Evolutionary conservation across 1,140 invertebrate genomes (phyloP), one percentile per base, ranked within the genome.

Genomic region (Artemia franciscana): DNA sequence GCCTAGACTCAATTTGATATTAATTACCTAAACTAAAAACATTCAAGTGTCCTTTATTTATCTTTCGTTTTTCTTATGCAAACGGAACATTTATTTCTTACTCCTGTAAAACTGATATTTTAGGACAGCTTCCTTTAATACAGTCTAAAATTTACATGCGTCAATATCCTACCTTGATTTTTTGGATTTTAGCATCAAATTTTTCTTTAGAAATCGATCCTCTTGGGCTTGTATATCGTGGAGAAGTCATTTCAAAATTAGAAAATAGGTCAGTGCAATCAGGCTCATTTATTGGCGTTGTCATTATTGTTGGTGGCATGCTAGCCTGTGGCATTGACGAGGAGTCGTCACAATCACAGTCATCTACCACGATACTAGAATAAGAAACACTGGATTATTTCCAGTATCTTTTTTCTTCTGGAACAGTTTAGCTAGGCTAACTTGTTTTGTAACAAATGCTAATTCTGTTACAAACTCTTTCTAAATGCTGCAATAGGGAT

Each of bases 101-200:
- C n/a, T n/a, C n/a, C n/a, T n/a, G n/a, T n/a, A n/a, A n/a, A n/a
- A n/a, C n/a, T n/a, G n/a, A n/a, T n/a, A n/a, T n/a, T n/a, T n/a
- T n/a, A n/a, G n/a, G n/a, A n/a, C n/a, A n/a, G n/a, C n/a, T n/a
- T n/a, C n/a, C n/a, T n/a, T n/a, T n/a, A n/a, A n/a, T n/a, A n/a
- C n/a, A n/a, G n/a, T n/a, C n/a, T n/a, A n/a, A n/a, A n/a, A n/a
- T n/a, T n/a, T n/a, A n/a, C n/a, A n/a, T n/a, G n/a, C n/a, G n/a
- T n/a, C n/a, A n/a, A n/a, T n/a, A n/a, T n/a, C 26, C 59, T 63
- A 58, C 62, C 62, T 63, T 63, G 57, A 63, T 63, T 58, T 59
- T 26, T 26, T 63, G 62, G 5, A 63, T 28, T 59, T 26, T 27
- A 5, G 25, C 58, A 9, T 63, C 62, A 28, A 57, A 58, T 24